Evolutionary conservation across 2,113 vertebrate genomes (phyloP).

Genomic region (Setophaga coronata): DNA sequence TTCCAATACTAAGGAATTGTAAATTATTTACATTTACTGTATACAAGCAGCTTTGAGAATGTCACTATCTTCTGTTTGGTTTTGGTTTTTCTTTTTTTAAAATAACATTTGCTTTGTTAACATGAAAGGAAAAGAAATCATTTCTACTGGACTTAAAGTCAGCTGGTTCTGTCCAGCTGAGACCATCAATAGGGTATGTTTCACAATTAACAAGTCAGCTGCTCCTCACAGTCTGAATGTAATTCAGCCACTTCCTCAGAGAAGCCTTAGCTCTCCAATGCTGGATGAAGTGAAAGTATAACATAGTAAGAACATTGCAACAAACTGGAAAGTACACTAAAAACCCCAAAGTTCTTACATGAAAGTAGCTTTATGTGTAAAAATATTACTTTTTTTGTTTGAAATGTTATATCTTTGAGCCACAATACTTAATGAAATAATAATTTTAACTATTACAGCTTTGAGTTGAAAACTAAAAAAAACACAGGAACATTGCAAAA

Average conservation of each 20-base stretch:
- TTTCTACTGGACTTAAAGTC: background rate
- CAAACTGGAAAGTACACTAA: background rate
- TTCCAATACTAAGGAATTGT: background rate
- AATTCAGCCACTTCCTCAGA: background rate
- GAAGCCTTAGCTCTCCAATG: background rate
- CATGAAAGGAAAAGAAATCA: background rate
- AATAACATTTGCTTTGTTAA: background rate
- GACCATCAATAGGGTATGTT: background rate
- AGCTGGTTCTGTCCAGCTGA: background rate
- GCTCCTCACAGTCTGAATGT: background rate
- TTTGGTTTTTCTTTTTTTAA: background rate
- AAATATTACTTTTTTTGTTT: background rate
- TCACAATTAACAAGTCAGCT: background rate
- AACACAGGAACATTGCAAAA: background rate
- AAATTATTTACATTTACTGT: background rate
- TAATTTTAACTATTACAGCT: background rate
- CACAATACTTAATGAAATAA: background rate
- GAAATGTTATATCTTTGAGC: background rate
- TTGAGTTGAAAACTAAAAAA: background rate
- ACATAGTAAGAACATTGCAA: background rate
- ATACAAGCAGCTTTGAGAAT: background rate
- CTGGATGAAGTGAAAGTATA: background rate
- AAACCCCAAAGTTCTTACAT: rapidly evolving
- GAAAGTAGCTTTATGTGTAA: background rate
- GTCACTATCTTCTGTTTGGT: background rate